Percentiles rank a stretch among this genome's conserved stretches.
Conservation (phyloP, 2,888 invertebrate species). For the Tuberolachnus salignus region DNA sequence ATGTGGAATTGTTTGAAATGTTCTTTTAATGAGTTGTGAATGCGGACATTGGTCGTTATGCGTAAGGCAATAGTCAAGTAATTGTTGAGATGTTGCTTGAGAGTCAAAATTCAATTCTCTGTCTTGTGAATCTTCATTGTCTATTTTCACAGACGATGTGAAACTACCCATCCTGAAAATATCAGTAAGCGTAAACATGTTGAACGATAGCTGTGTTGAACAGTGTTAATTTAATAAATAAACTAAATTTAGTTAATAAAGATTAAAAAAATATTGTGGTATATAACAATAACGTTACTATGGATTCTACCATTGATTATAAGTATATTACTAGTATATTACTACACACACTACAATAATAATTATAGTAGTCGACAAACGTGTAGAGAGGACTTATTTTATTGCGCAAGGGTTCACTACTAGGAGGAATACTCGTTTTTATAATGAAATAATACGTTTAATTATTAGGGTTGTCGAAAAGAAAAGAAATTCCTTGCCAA, state of each 20-base stretch:
- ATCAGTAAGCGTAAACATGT: conserved; percentile 54
- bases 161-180: conserved; percentile 75
- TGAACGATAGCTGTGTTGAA: background rate
- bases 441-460: no score
- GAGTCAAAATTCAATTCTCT: conserved; percentile 64
- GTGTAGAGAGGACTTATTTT: background rate
- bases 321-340: background rate
- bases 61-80: conserved; percentile 61
- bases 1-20: conserved; percentile 31
- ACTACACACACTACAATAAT: background rate
- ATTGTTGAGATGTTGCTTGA: conserved; percentile 61
- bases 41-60: conserved; percentile 36
- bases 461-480: no score
- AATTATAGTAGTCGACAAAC: background rate
- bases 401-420: background rate
- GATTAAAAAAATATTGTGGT: background rate
- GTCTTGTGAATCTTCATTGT: conserved; percentile 70
- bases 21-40: conserved; percentile 42
- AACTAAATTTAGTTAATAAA: background rate
- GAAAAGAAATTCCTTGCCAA: no score
- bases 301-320: conserved; percentile 4
- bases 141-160: conserved; percentile 71
- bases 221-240: background rate
- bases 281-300: conserved; percentile 16
- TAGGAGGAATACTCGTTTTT: no score